Conservation (phyloP, 2,797 vertebrate genomes). For the Okamejei kenojei region DNA sequence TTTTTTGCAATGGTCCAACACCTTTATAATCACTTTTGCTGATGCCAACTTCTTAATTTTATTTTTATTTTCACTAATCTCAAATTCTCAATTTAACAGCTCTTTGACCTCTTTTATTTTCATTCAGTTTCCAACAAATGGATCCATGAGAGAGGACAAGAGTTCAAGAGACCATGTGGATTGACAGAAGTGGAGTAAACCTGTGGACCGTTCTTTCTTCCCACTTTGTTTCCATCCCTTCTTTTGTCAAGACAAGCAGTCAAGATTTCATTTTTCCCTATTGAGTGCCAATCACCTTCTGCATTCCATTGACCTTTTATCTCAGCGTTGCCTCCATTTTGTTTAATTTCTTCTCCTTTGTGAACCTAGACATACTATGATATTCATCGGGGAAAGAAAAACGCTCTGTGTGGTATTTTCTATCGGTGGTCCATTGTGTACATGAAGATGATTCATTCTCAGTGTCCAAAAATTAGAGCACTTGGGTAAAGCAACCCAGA, state of each 20-base stretch:
- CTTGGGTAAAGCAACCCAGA: background rate
- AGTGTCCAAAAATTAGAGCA: background rate
- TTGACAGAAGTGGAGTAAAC: conserved; percentile 84
- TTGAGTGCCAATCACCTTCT: background rate
- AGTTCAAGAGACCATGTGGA: conserved; percentile 89
- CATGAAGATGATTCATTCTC: background rate
- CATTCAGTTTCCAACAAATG: conserved; percentile 93
- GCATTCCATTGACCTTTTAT: background rate
- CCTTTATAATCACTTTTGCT: background rate
- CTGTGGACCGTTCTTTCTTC: background rate
- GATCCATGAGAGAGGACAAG: conserved; percentile 97
- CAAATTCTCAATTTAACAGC: background rate
- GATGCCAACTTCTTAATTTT: background rate
- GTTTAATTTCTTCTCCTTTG: conserved; percentile 41
- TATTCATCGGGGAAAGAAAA: background rate
- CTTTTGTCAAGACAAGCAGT: conserved; percentile 5
- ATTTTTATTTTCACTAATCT: background rate
- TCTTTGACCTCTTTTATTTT: conserved; percentile 35
- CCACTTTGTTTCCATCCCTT: background rate
- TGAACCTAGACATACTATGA: background rate
- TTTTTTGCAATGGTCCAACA: background rate
- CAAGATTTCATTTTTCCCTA: background rate
- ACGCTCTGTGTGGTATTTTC: background rate
- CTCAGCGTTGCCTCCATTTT: conserved; percentile 39
- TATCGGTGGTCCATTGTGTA: background rate